A percentile compares a stretch with the other conserved stretches of the same genome.
Evolutionary conservation across 1,140 invertebrate species (phyloP).

Genomic region (silkworm (Bombyx mori)): ASM3026992v2 NC_085107.1:20500501-20501000

Average conservation of each 20-base stretch:
- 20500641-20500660: conserved; percentile 34
- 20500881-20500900: conserved; percentile 60
- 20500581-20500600: conserved; percentile 35
- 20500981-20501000: conserved; percentile 31
- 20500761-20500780: conserved; percentile 35
- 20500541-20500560: conserved; percentile 33
- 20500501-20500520: conserved; percentile 36
- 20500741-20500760: conserved; percentile 38
- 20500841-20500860: conserved; percentile 57
- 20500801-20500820: conserved; percentile 48
- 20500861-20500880: conserved; percentile 69
- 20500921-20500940: conserved; percentile 28
- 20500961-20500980: conserved; percentile 30
- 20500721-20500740: conserved; percentile 35
- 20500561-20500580: conserved; percentile 36
- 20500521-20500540: conserved; percentile 35
- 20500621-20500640: conserved; percentile 34
- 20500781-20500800: conserved; percentile 60
- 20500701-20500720: conserved; percentile 30
- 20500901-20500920: conserved; percentile 46
- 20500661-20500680: conserved; percentile 32
- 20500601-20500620: conserved; percentile 30
- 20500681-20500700: conserved; percentile 31
- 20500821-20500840: conserved; percentile 51
- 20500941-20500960: conserved; percentile 28